Conservation (phyloP, 35 echinoderm and acorn worm species). For the Acanthaster planci region DNA sequence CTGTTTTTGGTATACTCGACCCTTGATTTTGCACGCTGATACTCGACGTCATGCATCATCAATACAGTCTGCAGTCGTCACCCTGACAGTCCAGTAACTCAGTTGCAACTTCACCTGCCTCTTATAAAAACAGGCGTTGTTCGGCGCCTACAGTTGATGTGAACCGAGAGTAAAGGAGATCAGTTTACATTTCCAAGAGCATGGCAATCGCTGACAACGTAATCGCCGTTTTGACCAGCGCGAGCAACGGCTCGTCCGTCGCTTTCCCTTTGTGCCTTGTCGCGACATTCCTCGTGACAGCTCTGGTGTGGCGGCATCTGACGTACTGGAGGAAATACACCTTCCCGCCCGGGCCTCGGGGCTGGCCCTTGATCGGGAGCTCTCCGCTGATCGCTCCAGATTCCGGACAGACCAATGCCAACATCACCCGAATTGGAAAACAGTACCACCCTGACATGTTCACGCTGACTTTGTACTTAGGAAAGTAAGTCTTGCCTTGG, state of each 20-base stretch:
- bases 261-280: background rate
- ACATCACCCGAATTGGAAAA: conserved; percentile 14
- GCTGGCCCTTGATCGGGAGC: background rate
- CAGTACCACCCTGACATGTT: conserved; percentile 14
- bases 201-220: background rate
- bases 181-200: too few species aligned
- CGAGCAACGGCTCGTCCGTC: background rate
- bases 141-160: too few species aligned
- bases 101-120: too few species aligned
- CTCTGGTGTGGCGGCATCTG: background rate
- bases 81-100: too few species aligned
- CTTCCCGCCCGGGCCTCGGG: background rate
- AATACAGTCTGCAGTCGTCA: too few species aligned
- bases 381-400: background rate
- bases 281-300: background rate
- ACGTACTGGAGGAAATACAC: conserved; percentile 1
- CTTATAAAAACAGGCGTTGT: too few species aligned
- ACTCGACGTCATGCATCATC: too few species aligned
- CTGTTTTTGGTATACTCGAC: too few species aligned
- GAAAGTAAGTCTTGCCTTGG: background rate
- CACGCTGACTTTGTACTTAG: background rate
- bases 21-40: too few species aligned
- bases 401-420: conserved; percentile 7
- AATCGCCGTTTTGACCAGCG: background rate
- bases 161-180: too few species aligned